phyloP scores from a whole-genome alignment of 2,797 vertebrate genomes.

The Streptopelia turtur region DNA sequence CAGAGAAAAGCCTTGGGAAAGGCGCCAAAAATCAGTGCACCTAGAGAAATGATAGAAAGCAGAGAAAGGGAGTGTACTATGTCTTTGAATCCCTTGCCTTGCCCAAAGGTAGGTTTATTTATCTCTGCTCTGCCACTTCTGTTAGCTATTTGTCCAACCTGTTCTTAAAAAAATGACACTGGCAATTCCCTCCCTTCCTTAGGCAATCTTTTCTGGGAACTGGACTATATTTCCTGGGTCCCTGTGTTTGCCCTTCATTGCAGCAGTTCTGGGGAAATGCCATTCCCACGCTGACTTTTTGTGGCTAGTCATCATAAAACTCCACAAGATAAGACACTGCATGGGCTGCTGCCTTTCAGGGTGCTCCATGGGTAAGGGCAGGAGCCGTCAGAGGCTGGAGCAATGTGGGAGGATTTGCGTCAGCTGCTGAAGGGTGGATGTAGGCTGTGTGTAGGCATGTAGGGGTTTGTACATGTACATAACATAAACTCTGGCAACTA shows the following conservation, averaged over 20 bases:
- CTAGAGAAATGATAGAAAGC: neutral
- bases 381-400: neutral
- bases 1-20: neutral
- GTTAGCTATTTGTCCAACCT: neutral
- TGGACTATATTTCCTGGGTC: neutral
- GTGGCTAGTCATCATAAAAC: neutral
- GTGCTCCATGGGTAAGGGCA: neutral
- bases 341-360: neutral
- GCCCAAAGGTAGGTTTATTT: conserved; percentile 9
- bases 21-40: neutral
- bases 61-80: neutral
- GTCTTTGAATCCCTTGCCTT: neutral
- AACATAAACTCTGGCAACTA: neutral
- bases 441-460: too few relatives aligned
- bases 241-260: neutral
- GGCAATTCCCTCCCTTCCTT: neutral
- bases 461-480: neutral
- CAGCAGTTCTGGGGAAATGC: neutral
- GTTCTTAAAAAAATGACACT: neutral
- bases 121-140: neutral
- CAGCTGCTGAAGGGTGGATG: neutral
- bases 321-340: accelerated
- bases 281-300: neutral
- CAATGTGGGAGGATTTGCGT: neutral
- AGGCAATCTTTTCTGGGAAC: conserved; percentile 1